Evolutionary conservation across 2,113 vertebrate species (phyloP).

Genomic region (Macaca nemestrina): DNA sequence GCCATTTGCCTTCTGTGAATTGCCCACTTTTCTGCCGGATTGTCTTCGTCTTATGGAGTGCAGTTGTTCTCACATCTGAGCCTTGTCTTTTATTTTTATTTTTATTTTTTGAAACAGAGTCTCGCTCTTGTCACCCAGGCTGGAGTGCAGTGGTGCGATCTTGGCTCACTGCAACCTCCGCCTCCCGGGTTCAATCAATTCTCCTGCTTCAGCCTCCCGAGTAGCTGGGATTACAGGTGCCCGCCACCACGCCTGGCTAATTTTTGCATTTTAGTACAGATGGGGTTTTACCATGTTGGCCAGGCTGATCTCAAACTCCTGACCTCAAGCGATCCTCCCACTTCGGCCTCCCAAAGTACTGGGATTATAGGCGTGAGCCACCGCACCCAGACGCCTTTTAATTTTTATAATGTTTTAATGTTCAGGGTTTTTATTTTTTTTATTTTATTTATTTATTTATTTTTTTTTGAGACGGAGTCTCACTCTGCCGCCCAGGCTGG

Average conservation of each 20-base stretch:
- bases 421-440: background rate
- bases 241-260: too few relatives aligned
- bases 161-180: too few relatives aligned
- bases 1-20: background rate
- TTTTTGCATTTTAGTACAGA: background rate
- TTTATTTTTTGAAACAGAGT: too few relatives aligned
- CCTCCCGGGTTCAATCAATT: too few relatives aligned
- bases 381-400: too few relatives aligned
- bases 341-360: background rate
- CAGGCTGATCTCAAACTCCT: background rate
- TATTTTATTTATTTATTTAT: too few relatives aligned
- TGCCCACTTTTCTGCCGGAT: background rate
- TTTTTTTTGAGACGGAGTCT: too few relatives aligned
- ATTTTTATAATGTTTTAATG: background rate
- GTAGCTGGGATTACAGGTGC: too few relatives aligned
- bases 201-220: too few relatives aligned
- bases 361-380: background rate
- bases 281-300: background rate
- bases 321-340: background rate
- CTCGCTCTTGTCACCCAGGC: too few relatives aligned
- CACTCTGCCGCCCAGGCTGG: too few relatives aligned
- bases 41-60: background rate
- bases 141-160: too few relatives aligned
- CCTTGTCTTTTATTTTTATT: background rate
- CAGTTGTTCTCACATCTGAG: background rate